A percentile compares a stretch with the other conserved stretches of the same genome.
These are phyloP conservation scores for Nothobranchius furzeri DNA, from an alignment of 2,113 vertebrate genomes.

Conservation along the genomic window DNA sequence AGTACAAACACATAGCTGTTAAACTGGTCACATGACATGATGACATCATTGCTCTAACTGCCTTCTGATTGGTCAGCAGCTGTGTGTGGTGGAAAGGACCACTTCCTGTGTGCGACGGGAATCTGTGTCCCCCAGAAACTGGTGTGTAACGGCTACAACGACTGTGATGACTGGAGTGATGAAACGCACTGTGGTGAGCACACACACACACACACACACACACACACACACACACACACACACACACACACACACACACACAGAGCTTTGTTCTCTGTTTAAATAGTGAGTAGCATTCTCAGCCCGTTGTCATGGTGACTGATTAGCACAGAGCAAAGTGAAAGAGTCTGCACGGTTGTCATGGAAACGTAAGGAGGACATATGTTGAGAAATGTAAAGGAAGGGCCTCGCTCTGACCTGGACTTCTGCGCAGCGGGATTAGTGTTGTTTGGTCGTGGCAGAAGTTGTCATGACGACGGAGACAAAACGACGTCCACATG, in stretches of 20 bases:
- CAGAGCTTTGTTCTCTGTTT: neutral
- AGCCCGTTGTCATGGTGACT: slow-evolving; percentile 31
- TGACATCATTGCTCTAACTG: slow-evolving; percentile 2
- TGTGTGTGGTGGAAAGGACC: slow-evolving; percentile 82
- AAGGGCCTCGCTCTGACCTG: slow-evolving; percentile 3
- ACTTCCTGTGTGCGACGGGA: slow-evolving; percentile 87
- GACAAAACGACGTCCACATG: too few species aligned
- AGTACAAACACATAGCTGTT: slow-evolving; percentile 51
- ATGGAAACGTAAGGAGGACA: slow-evolving; percentile 17
- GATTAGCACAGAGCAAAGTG: slow-evolving; percentile 8
- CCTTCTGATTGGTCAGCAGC: slow-evolving; percentile 71
- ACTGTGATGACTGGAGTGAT: slow-evolving; percentile 97
- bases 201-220: slow-evolving; percentile 1
- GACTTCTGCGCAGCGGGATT: neutral
- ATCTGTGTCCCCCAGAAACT: slow-evolving; percentile 88
- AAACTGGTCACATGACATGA: neutral
- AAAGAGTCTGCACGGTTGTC: slow-evolving; percentile 2
- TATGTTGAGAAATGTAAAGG: slow-evolving; percentile 26
- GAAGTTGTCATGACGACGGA: too few species aligned
- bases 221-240: slow-evolving; percentile 20
- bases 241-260: slow-evolving; percentile 3
- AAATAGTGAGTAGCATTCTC: slow-evolving; percentile 9
- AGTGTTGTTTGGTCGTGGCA: too few species aligned
- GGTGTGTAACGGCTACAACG: slow-evolving; percentile 93
- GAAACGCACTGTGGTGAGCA: slow-evolving; percentile 88